Conservation (phyloP, 2,113 vertebrate species). For the Vidua chalybeata region DNA sequence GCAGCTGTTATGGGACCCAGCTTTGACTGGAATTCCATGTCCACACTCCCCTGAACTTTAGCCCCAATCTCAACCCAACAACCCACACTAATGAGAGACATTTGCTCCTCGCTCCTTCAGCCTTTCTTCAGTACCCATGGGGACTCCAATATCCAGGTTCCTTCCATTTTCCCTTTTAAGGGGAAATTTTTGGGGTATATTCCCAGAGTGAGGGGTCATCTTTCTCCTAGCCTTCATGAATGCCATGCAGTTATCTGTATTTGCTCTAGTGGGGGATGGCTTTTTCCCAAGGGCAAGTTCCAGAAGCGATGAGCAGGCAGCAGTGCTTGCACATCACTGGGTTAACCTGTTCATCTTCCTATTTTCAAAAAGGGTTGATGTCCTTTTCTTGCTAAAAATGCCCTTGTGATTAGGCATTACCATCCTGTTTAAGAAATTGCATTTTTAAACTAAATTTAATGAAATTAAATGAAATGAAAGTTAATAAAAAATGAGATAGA, state of each 20-base stretch:
- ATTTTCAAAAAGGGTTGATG: not conserved
- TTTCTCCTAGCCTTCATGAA: not conserved
- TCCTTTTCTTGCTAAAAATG: not conserved
- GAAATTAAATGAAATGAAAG: not conserved
- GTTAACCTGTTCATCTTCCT: not conserved
- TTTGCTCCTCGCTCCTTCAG: not conserved
- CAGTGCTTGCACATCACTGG: not conserved
- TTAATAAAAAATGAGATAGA: not conserved
- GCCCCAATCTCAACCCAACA: not conserved
- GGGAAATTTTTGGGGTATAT: not conserved
- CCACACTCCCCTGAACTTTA: not conserved
- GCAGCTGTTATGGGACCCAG: not conserved
- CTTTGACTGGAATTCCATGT: not conserved
- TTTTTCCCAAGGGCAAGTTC: not conserved
- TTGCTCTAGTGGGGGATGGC: not conserved
- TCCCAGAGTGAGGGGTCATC: rapidly evolving
- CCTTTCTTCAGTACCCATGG: not conserved
- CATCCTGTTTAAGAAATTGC: not conserved
- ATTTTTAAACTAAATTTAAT: not conserved
- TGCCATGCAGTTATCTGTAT: not conserved
- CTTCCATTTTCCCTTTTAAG: too few species aligned
- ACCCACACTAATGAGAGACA: not conserved
- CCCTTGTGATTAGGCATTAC: not conserved
- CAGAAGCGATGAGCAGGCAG: not conserved
- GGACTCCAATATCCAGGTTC: not conserved